These are phyloP conservation scores for Casuarius casuarius DNA, from an alignment of 2,113 vertebrate species.

Conservation along the genomic window DNA sequence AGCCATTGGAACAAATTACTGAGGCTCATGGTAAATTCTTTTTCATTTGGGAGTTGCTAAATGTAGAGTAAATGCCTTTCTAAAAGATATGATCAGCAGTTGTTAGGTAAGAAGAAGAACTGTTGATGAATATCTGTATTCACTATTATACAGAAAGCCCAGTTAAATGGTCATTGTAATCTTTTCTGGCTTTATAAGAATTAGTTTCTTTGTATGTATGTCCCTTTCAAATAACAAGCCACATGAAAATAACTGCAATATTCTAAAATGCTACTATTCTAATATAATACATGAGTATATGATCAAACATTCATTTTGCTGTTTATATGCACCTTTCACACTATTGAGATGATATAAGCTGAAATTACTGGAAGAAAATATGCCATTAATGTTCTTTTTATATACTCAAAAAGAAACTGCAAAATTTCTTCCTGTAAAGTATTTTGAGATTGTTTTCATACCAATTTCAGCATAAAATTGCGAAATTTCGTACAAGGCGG, in stretches of 20 bases:
- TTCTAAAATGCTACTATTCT: neutral
- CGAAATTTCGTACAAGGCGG: neutral
- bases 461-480: neutral
- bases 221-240: neutral
- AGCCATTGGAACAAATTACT: slow-evolving; percentile 54
- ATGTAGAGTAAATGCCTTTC: slow-evolving; percentile 43
- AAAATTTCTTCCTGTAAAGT: neutral
- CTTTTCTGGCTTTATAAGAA: neutral
- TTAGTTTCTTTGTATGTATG: neutral
- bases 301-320: neutral
- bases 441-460: neutral
- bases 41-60: slow-evolving; percentile 52
- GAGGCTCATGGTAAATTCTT: slow-evolving; percentile 39
- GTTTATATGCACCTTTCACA: neutral
- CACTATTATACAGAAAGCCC: neutral
- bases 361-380: neutral
- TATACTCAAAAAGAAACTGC: neutral
- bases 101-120: slow-evolving; percentile 1
- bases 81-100: neutral
- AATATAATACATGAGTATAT: neutral
- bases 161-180: neutral
- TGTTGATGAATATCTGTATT: slow-evolving; percentile 5
- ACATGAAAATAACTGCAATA: neutral
- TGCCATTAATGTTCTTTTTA: neutral
- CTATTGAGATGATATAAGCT: neutral